Evolutionary conservation across 2,888 invertebrate genomes (phyloP).

Genomic region (Branchipolynoe longqiensis): DNA sequence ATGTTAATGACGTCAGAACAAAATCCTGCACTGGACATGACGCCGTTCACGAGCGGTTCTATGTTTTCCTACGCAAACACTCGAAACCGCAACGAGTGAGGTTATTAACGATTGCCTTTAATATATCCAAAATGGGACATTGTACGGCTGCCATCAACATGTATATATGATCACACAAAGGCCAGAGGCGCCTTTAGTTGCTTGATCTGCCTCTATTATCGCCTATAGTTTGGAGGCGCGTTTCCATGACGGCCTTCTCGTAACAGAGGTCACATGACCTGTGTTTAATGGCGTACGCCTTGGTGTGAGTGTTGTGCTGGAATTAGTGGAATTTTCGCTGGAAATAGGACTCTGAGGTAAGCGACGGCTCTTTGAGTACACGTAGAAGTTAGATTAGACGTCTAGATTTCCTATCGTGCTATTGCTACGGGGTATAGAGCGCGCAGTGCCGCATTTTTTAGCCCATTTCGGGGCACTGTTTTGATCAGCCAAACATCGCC

Average conservation of each 20-base stretch:
- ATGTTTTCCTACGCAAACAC: background rate
- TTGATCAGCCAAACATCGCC: background rate
- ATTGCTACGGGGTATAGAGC: background rate
- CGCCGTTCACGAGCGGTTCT: constrained; percentile 10
- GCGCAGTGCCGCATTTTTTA: background rate
- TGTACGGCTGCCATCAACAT: background rate
- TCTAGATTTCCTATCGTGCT: background rate
- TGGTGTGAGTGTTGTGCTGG: constrained; percentile 10
- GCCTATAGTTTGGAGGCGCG: constrained; percentile 48
- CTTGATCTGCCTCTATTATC: background rate
- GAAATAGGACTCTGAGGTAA: constrained; percentile 12
- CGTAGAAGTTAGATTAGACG: background rate
- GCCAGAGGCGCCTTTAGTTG: background rate
- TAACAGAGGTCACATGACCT: constrained; percentile 56
- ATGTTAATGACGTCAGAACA: constrained; percentile 20
- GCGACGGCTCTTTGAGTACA: background rate
- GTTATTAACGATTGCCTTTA: background rate
- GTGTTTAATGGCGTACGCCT: constrained; percentile 51
- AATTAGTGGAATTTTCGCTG: constrained; percentile 53
- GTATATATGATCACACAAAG: background rate
- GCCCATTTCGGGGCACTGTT: background rate
- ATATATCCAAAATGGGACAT: background rate
- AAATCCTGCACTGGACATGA: background rate
- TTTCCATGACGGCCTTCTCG: constrained; percentile 50
- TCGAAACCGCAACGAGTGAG: background rate